A percentile compares a stretch with the other conserved stretches of the same genome.
Evolutionary conservation across 2,888 invertebrate genomes (phyloP).

Genomic region (Oxyscelio sp.): DNA sequence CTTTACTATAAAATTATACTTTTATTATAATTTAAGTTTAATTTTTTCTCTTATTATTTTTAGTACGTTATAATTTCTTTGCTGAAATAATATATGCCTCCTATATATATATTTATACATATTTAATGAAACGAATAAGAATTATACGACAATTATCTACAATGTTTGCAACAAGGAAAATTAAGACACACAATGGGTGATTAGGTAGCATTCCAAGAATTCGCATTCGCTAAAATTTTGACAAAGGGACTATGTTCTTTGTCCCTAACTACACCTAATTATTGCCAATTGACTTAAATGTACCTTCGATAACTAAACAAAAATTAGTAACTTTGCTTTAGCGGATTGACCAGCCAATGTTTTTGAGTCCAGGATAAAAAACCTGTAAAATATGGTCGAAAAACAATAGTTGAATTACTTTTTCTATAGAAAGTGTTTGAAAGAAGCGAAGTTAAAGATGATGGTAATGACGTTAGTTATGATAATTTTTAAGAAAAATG

Average conservation of each 20-base stretch:
- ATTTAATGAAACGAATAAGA: too few species aligned
- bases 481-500: too few species aligned
- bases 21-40: too few species aligned
- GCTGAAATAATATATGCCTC: too few species aligned
- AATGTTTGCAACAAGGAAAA: neutral
- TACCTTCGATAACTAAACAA: constrained; percentile 55
- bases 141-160: constrained; percentile 11
- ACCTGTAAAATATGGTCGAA: constrained; percentile 49
- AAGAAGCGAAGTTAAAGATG: too few species aligned
- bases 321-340: constrained; percentile 40
- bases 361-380: constrained; percentile 38
- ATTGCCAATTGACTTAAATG: constrained; percentile 7
- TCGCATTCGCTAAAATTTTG: constrained; percentile 20
- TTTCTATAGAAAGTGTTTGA: too few species aligned
- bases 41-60: too few species aligned
- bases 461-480: too few species aligned
- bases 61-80: too few species aligned
- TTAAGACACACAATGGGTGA: constrained; percentile 11
- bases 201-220: constrained; percentile 28
- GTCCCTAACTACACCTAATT: constrained; percentile 13
- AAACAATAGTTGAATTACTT: constrained; percentile 11
- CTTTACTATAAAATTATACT: too few species aligned
- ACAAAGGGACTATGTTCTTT: constrained; percentile 23
- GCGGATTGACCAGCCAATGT: constrained; percentile 36
- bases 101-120: too few species aligned